Evolutionary conservation across 2,888 invertebrate species (phyloP).

Genomic region (Pristionchus arcanus): DNA sequence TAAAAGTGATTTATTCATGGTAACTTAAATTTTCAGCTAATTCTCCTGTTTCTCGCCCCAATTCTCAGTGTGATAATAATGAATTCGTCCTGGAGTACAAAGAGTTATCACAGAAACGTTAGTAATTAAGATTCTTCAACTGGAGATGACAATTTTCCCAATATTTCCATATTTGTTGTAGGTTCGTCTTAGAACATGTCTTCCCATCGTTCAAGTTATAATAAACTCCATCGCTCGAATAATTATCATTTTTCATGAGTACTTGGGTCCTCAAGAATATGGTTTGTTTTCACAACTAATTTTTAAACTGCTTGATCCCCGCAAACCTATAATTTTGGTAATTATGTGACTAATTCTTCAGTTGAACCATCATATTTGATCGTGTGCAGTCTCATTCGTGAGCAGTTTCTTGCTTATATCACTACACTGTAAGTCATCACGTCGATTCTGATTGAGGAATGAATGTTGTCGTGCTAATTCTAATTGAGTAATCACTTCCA

Average conservation of each 20-base stretch:
- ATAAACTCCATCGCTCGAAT: background rate
- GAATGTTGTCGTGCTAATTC: background rate
- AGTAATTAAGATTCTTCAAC: background rate
- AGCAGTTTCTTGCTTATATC: background rate
- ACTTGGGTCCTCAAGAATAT: background rate
- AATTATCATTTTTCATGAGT: background rate
- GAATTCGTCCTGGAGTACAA: background rate
- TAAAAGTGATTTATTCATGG: too few species aligned
- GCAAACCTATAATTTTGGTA: too few species aligned
- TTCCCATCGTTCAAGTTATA: background rate
- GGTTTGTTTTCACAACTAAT: background rate
- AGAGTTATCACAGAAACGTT: background rate
- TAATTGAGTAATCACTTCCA: background rate
- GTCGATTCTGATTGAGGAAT: background rate
- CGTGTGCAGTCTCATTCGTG: background rate
- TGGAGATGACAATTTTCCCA: background rate
- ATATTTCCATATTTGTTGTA: background rate
- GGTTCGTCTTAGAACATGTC: conserved; percentile 5
- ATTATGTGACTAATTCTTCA: background rate
- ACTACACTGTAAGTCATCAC: background rate
- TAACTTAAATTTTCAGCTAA: background rate
- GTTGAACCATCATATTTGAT: background rate
- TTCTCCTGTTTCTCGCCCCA: background rate
- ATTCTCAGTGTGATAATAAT: background rate
- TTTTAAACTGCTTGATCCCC: background rate